Conservation (phyloP, 2,797 vertebrate genomes). For the Neosilurus mollespiculum region DNA sequence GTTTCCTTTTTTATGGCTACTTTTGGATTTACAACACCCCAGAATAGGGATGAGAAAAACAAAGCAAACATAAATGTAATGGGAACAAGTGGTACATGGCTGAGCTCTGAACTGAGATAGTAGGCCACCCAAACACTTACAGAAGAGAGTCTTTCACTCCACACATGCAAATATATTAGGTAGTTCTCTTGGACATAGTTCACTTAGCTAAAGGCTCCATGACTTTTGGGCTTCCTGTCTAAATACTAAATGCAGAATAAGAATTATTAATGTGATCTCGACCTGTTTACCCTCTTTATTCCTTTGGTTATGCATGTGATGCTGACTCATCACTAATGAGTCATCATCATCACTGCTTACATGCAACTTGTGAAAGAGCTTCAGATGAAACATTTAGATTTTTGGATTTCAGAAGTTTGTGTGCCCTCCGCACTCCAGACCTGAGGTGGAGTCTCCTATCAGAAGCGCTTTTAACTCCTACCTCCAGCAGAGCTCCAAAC, state of each 20-base stretch:
- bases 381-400: conserved; percentile 18
- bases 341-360: conserved; percentile 14
- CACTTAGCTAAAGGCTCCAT: conserved; percentile 59
- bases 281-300: neutral
- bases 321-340: conserved; percentile 7
- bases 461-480: no score
- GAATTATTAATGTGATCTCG: conserved; percentile 18
- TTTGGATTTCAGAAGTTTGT: conserved; percentile 14
- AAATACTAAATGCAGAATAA: conserved; percentile 63
- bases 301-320: neutral
- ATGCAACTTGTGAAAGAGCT: neutral
- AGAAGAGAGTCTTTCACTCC: conserved; percentile 26
- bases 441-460: no score
- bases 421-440: no score
- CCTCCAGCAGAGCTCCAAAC: no score
- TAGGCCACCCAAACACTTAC: conserved; percentile 26
- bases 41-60: conserved; percentile 62
- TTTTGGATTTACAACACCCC: conserved; percentile 72
- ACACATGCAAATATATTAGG: conserved; percentile 41
- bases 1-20: conserved; percentile 76
- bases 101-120: conserved; percentile 29
- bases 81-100: conserved; percentile 52
- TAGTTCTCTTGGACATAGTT: conserved; percentile 57
- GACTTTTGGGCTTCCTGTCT: conserved; percentile 65
- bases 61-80: conserved; percentile 68